Percentiles rank a stretch among this genome's conserved stretches.
phyloP scores from a whole-genome alignment of 2,888 invertebrate species.

The Teinopalpus imperialis region DNA sequence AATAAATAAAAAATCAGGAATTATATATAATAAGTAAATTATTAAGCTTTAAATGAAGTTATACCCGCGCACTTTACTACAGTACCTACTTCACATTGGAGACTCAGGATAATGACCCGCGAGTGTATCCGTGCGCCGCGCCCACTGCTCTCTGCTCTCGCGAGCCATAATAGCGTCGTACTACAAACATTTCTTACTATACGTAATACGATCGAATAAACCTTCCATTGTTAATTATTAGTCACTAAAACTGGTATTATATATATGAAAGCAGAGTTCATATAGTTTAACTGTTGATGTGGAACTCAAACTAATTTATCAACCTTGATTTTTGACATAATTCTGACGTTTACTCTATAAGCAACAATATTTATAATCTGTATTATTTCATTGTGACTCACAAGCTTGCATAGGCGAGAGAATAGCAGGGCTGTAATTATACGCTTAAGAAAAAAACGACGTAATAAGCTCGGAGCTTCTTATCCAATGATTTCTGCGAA shows the following conservation, averaged over 20 bases:
- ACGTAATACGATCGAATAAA: constrained; percentile 26
- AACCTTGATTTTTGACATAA: too few relatives aligned
- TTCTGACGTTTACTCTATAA: too few relatives aligned
- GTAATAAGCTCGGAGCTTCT: constrained; percentile 21
- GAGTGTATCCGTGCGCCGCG: constrained; percentile 33
- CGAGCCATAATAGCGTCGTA: constrained; percentile 29
- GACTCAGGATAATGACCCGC: constrained; percentile 42
- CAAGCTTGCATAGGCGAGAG: too few relatives aligned
- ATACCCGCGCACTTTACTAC: constrained; percentile 34
- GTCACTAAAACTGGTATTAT: constrained; percentile 20
- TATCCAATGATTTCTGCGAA: constrained; percentile 31
- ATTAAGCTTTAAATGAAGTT: too few relatives aligned
- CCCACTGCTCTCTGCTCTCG: constrained; percentile 28
- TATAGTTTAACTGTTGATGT: not conserved
- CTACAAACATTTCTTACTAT: constrained; percentile 32
- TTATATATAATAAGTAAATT: too few relatives aligned
- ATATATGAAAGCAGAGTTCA: constrained; percentile 8
- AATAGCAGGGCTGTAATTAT: not conserved
- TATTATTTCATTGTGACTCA: too few relatives aligned
- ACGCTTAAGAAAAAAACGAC: not conserved
- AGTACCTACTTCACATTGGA: constrained; percentile 30
- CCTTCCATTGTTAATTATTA: constrained; percentile 31
- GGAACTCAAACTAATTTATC: not conserved
- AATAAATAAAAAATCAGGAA: too few relatives aligned
- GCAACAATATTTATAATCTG: too few relatives aligned